Percentiles rank a stretch among this genome's conserved stretches.
These are phyloP conservation scores for Camelus dromedarius DNA, from an alignment of 2,113 vertebrate species.

Conservation along the genomic window DNA sequence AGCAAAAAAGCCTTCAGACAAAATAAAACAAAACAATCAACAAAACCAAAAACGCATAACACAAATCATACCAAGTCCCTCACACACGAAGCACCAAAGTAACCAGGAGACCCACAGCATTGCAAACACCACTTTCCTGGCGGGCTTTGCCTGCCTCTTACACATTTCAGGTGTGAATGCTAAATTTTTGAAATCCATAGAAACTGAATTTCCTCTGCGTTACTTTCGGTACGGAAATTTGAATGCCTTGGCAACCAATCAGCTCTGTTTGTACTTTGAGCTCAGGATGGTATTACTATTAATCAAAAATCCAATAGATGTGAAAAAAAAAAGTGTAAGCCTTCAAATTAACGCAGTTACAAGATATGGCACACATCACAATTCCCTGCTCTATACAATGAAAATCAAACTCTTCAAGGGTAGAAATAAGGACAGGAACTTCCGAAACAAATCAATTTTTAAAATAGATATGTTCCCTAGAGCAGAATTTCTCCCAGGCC, in stretches of 20 bases:
- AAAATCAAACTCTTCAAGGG: slow-evolving; percentile 46
- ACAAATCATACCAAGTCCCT: background rate
- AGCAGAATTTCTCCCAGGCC: background rate
- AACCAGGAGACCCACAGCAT: background rate
- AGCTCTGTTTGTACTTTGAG: background rate
- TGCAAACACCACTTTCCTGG: background rate
- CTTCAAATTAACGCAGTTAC: slow-evolving; percentile 36
- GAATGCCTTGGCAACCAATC: background rate
- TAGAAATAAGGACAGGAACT: background rate
- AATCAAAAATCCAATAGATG: background rate
- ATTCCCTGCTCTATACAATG: background rate
- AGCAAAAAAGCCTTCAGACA: background rate
- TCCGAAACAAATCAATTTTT: slow-evolving; percentile 36
- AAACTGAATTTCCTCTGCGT: background rate
- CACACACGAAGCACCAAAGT: background rate
- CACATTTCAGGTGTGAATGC: background rate
- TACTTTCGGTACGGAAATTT: background rate
- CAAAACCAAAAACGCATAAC: background rate
- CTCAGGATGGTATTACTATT: background rate
- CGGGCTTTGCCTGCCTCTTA: background rate
- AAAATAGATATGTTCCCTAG: background rate
- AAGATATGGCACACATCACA: background rate
- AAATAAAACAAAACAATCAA: background rate
- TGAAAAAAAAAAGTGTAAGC: background rate
- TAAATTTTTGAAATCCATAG: background rate